A percentile compares a stretch with the other conserved stretches of the same genome.
These are phyloP conservation scores for Drosophila helvetica DNA, from an alignment of 2,888 invertebrate species.

Conservation along the genomic window DNA sequence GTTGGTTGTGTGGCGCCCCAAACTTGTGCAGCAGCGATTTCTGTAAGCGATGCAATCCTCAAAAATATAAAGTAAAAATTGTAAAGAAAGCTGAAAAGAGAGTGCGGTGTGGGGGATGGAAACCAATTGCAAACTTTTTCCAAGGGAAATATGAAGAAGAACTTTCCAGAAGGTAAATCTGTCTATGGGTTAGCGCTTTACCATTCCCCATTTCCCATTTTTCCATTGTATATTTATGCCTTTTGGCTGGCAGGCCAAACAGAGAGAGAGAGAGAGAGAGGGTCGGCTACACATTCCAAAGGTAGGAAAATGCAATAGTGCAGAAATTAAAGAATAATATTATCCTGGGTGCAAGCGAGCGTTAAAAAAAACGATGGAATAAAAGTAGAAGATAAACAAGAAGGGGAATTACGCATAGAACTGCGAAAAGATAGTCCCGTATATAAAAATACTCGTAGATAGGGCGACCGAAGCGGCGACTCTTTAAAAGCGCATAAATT, in stretches of 20 bases:
- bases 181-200: slow-evolving; percentile 13
- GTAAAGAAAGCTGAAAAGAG: slow-evolving; percentile 11
- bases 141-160: slow-evolving; percentile 24
- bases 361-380: slow-evolving; percentile 39
- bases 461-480: slow-evolving; percentile 20
- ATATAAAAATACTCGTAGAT: slow-evolving; percentile 40
- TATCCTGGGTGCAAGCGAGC: slow-evolving; percentile 75
- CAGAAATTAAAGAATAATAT: slow-evolving; percentile 78
- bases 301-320: slow-evolving; percentile 60
- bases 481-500: slow-evolving; percentile 77
- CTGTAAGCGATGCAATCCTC: slow-evolving; percentile 64
- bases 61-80: slow-evolving; percentile 47
- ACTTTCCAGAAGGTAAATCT: slow-evolving; percentile 37
- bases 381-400: slow-evolving; percentile 17
- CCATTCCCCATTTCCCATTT: slow-evolving; percentile 5
- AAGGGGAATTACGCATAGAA: background rate
- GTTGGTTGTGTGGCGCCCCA: slow-evolving; percentile 59
- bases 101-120: slow-evolving; percentile 22
- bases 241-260: slow-evolving; percentile 50
- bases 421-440: slow-evolving; percentile 17
- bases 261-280: slow-evolving; percentile 18
- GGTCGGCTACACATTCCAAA: slow-evolving; percentile 13
- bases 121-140: slow-evolving; percentile 45
- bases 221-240: slow-evolving; percentile 69
- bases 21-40: slow-evolving; percentile 68